Percentiles rank a stretch among this genome's conserved stretches.
These are phyloP conservation scores for Calameuta pallipes DNA, from an alignment of 2,888 invertebrate species.

Conservation along the genomic window DNA sequence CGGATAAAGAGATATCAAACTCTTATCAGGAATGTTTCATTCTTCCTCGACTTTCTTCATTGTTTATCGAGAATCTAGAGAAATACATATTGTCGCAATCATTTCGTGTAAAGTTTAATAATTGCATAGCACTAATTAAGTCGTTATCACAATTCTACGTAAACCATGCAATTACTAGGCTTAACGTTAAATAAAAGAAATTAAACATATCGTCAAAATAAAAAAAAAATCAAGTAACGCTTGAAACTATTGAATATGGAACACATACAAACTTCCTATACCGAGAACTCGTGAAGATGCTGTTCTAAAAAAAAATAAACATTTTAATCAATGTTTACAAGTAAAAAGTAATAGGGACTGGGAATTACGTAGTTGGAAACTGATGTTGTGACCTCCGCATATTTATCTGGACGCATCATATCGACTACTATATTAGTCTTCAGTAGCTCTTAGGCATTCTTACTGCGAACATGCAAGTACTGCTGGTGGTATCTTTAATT, in stretches of 20 bases:
- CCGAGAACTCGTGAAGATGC: background rate
- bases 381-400: conserved; percentile 14
- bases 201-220: background rate
- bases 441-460: conserved; percentile 43
- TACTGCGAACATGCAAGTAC: conserved; percentile 46
- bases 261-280: background rate
- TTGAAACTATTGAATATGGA: background rate
- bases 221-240: background rate
- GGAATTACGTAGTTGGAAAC: background rate
- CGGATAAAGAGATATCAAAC: background rate
- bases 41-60: background rate
- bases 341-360: conserved; percentile 15
- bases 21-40: background rate
- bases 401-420: conserved; percentile 5
- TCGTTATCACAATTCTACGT: background rate
- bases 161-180: background rate
- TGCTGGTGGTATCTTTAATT: conserved; percentile 27
- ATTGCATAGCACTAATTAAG: background rate
- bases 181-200: background rate
- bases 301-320: conserved; percentile 35
- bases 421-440: conserved; percentile 21
- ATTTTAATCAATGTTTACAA: conserved; percentile 35
- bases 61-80: background rate
- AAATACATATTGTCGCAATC: background rate
- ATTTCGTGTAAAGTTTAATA: background rate